These are phyloP conservation scores for Acrossocheilus fasciatus DNA, from an alignment of 2,797 vertebrate genomes.

Conservation along the genomic window DNA sequence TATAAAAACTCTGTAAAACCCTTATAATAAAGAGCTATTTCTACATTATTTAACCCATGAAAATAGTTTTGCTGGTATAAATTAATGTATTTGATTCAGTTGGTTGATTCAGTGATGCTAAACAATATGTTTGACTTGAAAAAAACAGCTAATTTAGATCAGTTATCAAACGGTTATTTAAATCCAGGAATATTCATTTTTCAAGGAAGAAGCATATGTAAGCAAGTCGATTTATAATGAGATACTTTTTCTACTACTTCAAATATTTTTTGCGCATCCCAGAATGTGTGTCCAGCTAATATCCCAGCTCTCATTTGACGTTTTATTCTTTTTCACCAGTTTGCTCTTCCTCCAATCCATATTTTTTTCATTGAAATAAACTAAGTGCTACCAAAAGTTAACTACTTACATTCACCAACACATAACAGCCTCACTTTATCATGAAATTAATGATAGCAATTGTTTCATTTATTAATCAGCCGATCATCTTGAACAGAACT, in stretches of 20 bases:
- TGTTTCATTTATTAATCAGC: background rate
- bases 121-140: background rate
- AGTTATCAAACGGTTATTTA: background rate
- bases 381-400: background rate
- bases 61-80: background rate
- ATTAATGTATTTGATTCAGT: background rate
- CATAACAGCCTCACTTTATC: background rate
- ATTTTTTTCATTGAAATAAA: background rate
- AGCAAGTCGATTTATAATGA: too few relatives aligned
- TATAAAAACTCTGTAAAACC: too few relatives aligned
- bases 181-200: background rate
- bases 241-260: background rate
- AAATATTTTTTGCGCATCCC: background rate
- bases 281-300: background rate
- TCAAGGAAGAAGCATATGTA: background rate
- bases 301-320: background rate
- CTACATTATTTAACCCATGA: background rate
- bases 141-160: background rate
- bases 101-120: background rate
- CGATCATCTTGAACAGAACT: background rate
- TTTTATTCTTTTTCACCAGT: background rate
- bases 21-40: background rate
- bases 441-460: background rate
- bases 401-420: background rate
- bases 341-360: background rate